Percentiles rank a stretch among this genome's conserved stretches.
These are phyloP conservation scores for Argyrosomus japonicus DNA, from an alignment of 2,113 vertebrate species.

Conservation along the genomic window DNA sequence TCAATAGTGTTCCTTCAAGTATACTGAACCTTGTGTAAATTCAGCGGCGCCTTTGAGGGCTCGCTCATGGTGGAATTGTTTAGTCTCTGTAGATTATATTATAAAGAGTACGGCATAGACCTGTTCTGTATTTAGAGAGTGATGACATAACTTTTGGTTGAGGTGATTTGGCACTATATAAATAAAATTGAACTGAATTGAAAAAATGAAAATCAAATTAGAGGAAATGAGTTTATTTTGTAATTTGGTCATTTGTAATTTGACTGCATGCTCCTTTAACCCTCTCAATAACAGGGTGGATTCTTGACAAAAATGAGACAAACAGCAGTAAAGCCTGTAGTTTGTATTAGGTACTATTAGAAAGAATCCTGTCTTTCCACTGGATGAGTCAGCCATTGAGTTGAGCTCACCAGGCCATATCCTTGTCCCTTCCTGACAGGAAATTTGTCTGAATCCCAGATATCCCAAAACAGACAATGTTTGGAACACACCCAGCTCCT, in stretches of 20 bases:
- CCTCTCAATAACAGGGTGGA: background rate
- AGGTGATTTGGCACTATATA: too few species aligned
- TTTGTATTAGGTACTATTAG: conserved; percentile 9
- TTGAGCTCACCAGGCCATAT: conserved; percentile 67
- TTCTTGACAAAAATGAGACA: background rate
- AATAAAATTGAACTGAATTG: too few species aligned
- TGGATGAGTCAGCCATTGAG: conserved; percentile 78
- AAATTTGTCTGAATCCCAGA: conserved; percentile 77
- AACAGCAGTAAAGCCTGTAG: background rate
- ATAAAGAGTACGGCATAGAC: too few species aligned
- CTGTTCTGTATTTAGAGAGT: too few species aligned
- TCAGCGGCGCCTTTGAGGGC: too few species aligned
- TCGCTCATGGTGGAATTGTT: too few species aligned
- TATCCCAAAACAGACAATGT: conserved; percentile 75
- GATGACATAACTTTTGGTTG: too few species aligned
- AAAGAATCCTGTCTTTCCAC: conserved; percentile 57
- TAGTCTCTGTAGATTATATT: too few species aligned
- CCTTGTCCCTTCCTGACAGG: conserved; percentile 83
- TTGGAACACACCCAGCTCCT: conserved; percentile 72
- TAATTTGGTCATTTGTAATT: background rate
- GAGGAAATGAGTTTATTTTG: background rate
- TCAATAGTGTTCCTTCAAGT: too few species aligned
- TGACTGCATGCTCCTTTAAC: background rate
- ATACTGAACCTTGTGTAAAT: too few species aligned
- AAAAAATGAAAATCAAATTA: background rate